A percentile compares a stretch with the other conserved stretches of the same genome.
Conservation (phyloP, 2,797 vertebrate genomes). For the Cuniculus paca region DNA sequence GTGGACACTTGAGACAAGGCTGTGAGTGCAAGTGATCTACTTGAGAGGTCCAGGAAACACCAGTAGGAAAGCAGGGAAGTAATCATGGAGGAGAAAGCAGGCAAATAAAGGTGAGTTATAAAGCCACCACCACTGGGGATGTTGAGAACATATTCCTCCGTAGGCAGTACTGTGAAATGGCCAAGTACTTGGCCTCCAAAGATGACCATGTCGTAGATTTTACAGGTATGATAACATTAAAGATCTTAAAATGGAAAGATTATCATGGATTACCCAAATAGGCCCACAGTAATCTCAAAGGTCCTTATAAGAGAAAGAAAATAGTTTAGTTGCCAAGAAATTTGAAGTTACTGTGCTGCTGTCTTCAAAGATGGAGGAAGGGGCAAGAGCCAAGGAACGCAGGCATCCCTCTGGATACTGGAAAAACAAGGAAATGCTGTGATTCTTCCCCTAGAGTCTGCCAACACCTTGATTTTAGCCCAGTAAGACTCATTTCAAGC, state of each 20-base stretch:
- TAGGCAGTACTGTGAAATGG: neutral
- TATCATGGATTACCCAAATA: neutral
- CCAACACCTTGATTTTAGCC: neutral
- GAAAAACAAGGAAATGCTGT: neutral
- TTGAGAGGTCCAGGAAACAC: neutral
- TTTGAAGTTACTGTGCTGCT: neutral
- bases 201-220: neutral
- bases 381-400: neutral
- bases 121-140: neutral
- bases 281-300: neutral
- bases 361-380: neutral
- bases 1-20: neutral
- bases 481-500: neutral
- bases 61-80: neutral
- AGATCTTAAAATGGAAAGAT: neutral
- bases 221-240: slow-evolving; percentile 18
- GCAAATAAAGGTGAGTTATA: neutral
- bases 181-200: neutral
- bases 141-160: neutral
- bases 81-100: neutral
- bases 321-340: neutral
- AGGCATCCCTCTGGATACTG: neutral
- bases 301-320: neutral
- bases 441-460: neutral
- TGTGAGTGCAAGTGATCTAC: neutral